Conservation (phyloP, 2,888 invertebrate genomes). For the Drosophila helvetica region DNA sequence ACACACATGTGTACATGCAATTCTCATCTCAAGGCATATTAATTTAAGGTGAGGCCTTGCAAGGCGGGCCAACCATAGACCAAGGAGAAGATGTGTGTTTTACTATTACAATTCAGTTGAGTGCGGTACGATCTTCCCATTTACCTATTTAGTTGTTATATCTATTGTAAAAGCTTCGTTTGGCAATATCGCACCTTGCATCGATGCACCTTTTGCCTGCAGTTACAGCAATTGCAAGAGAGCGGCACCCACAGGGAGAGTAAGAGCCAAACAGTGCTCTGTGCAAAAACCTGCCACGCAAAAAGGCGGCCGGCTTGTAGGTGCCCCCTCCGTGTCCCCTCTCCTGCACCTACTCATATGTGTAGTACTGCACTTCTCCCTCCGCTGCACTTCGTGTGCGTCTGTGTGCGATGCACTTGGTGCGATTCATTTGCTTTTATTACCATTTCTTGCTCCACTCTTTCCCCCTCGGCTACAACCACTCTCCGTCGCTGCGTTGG, state of each 20-base stretch:
- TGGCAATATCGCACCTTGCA: not conserved
- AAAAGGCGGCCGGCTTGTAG: constrained; percentile 70
- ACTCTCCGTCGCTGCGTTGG: constrained; percentile 55
- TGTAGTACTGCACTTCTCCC: not conserved
- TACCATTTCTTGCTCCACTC: constrained; percentile 61
- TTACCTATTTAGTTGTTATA: not conserved
- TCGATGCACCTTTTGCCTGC: constrained; percentile 33
- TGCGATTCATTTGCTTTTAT: constrained; percentile 80
- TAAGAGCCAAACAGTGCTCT: constrained; percentile 56
- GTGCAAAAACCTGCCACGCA: constrained; percentile 71
- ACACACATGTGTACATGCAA: constrained; percentile 22
- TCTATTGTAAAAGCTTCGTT: not conserved
- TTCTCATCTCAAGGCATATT: not conserved
- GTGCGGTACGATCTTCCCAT: constrained; percentile 7
- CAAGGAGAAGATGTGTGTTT: too few species aligned
- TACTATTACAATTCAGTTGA: too few species aligned
- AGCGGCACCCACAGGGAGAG: constrained; percentile 28
- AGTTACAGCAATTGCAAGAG: constrained; percentile 46
- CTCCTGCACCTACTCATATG: constrained; percentile 7
- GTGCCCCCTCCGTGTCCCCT: constrained; percentile 33
- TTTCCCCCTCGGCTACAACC: not conserved
- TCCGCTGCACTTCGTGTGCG: constrained; percentile 23
- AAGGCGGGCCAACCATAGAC: too few species aligned
- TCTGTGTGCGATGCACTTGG: constrained; percentile 73
- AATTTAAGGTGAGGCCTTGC: too few species aligned